Percentiles rank a stretch among this genome's conserved stretches.
phyloP scores from a whole-genome alignment of 2,113 vertebrate genomes.

The Mionectes macconnelli region DNA sequence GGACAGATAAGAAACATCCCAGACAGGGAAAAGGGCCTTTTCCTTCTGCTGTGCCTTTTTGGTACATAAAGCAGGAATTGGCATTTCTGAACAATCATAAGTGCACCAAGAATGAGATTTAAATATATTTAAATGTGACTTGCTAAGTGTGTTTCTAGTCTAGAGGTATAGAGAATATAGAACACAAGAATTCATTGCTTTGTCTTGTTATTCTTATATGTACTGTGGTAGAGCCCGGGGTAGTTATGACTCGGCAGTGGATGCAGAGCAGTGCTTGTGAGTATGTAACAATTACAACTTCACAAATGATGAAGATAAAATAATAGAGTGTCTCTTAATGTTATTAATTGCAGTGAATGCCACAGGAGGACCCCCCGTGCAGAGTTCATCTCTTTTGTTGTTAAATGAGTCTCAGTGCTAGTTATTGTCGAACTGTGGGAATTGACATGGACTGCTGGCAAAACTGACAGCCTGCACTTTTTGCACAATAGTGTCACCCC shows the following conservation, averaged over 20 bases:
- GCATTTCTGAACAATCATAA: background rate
- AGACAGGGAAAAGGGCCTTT: background rate
- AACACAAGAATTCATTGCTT: background rate
- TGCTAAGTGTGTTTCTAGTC: background rate
- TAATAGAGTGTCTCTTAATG: background rate
- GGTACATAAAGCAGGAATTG: background rate
- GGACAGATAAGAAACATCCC: background rate
- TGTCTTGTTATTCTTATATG: background rate
- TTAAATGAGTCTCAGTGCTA: background rate
- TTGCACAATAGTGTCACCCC: background rate
- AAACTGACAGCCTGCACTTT: constrained; percentile 14
- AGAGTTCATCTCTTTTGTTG: constrained; percentile 47
- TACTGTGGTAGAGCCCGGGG: background rate
- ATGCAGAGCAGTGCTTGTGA: background rate
- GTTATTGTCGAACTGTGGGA: constrained; percentile 50
- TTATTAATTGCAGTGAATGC: constrained; percentile 21
- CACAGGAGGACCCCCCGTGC: background rate
- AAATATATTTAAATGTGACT: background rate
- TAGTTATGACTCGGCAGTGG: background rate
- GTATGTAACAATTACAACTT: background rate
- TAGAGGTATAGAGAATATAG: background rate
- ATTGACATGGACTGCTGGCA: background rate
- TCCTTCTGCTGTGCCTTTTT: background rate
- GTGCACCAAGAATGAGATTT: background rate
- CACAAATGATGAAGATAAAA: constrained; percentile 39